Evolutionary conservation across 2,113 vertebrate species (phyloP).

Genomic region (Pithys albifrons): DNA sequence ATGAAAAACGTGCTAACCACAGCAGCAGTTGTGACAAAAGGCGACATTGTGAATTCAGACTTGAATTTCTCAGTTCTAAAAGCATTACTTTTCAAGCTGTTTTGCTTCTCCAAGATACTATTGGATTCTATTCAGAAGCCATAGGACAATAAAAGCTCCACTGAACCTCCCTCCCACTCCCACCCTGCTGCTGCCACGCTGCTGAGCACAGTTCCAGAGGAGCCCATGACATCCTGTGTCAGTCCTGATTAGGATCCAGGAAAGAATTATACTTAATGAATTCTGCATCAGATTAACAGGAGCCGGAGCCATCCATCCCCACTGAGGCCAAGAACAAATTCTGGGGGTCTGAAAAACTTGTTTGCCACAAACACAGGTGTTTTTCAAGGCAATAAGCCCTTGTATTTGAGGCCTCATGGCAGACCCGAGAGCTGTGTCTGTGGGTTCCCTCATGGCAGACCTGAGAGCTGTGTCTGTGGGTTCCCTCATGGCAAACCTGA

Average conservation of each 20-base stretch:
- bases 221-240: neutral
- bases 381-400: neutral
- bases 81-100: constrained; percentile 9
- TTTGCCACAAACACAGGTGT: neutral
- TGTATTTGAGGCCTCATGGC: neutral
- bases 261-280: neutral
- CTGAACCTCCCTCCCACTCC: neutral
- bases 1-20: neutral
- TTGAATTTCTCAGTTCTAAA: neutral
- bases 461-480: too few relatives aligned
- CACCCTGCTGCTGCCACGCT: neutral
- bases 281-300: neutral
- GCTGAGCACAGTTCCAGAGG: neutral
- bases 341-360: neutral
- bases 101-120: neutral
- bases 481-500: too few relatives aligned
- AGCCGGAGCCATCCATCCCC: neutral
- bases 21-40: neutral
- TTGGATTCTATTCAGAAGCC: neutral
- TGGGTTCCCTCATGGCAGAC: neutral
- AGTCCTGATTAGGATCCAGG: neutral
- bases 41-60: neutral
- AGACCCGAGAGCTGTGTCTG: neutral
- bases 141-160: neutral
- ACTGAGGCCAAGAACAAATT: neutral